Percentiles rank a stretch among this genome's conserved stretches.
These are phyloP conservation scores for Vollenhovia emeryi DNA, from an alignment of 1,140 invertebrate genomes.

Conservation along the genomic window DNA sequence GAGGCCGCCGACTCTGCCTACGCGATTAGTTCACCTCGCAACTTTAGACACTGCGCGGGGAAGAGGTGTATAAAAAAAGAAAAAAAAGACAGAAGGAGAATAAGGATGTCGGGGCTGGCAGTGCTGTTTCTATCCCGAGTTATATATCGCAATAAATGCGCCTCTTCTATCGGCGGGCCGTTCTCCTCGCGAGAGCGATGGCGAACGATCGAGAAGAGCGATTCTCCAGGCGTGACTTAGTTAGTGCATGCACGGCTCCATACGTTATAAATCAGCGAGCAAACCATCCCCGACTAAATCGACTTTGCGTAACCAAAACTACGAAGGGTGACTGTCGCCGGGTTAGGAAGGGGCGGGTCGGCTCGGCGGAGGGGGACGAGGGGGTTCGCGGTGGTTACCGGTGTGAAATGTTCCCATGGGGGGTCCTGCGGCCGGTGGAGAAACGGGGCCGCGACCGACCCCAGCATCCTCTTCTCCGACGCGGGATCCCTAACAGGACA, in stretches of 20 bases:
- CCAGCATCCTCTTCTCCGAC: conserved; percentile 21
- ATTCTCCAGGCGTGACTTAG: conserved; percentile 44
- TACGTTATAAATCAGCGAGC: conserved; percentile 81
- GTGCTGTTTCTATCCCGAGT: conserved; percentile 23
- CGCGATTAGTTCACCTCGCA: conserved; percentile 36
- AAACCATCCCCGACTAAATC: conserved; percentile 85
- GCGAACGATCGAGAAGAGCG: conserved; percentile 53
- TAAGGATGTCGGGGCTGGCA: not conserved
- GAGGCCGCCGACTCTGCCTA: conserved; percentile 3
- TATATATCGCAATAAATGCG: conserved; percentile 9
- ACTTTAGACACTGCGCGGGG: not conserved
- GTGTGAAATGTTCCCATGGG: conserved; percentile 86
- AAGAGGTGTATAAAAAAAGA: not conserved
- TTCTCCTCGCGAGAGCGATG: conserved; percentile 49
- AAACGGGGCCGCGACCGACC: conserved; percentile 44
- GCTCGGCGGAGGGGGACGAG: no score
- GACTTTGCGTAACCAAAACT: conserved; percentile 82
- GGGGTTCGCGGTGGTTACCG: conserved; percentile 83
- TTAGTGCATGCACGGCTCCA: conserved; percentile 59
- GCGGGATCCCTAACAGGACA: conserved; percentile 72
- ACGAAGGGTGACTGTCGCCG: conserved; percentile 63
- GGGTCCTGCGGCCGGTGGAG: conserved; percentile 69
- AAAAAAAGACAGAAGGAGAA: not conserved
- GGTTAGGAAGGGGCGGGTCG: not conserved
- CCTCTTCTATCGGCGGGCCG: conserved; percentile 18